These are phyloP conservation scores for Hemiscyllium ocellatum DNA, from an alignment of 2,113 vertebrate genomes.

Conservation along the genomic window DNA sequence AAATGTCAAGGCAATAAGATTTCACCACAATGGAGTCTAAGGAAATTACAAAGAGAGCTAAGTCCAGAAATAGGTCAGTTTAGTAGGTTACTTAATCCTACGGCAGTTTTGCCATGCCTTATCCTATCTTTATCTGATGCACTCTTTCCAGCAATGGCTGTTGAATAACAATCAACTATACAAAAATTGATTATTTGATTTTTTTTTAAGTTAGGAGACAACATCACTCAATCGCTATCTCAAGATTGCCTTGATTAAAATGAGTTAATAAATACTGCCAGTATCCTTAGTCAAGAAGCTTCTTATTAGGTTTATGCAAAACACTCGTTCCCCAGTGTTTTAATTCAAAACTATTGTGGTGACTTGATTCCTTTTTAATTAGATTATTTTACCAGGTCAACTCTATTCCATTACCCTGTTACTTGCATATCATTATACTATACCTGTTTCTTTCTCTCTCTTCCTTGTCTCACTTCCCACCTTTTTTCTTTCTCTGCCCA, in stretches of 20 bases:
- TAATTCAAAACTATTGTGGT: neutral
- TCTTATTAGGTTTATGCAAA: neutral
- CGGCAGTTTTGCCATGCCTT: neutral
- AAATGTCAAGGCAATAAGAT: neutral
- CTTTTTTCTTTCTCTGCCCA: too few species aligned
- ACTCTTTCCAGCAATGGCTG: neutral
- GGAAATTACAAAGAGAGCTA: neutral
- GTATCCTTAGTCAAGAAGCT: neutral
- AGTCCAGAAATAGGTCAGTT: neutral
- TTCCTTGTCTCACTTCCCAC: too few species aligned
- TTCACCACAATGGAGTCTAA: neutral
- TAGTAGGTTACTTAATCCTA: neutral
- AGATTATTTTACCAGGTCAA: conserved; percentile 27
- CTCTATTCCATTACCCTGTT: neutral
- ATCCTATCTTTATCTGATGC: neutral
- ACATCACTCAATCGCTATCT: neutral
- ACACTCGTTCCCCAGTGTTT: neutral
- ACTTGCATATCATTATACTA: neutral
- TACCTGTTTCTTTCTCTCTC: too few species aligned
- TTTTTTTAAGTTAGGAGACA: neutral
- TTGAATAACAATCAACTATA: neutral
- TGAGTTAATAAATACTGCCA: neutral
- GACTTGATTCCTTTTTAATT: conserved; percentile 4
- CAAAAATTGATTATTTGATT: neutral
- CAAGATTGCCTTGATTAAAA: neutral